These are phyloP conservation scores for Ferdinandea cuprea DNA, from an alignment of 2,888 invertebrate genomes.

Conservation along the genomic window DNA sequence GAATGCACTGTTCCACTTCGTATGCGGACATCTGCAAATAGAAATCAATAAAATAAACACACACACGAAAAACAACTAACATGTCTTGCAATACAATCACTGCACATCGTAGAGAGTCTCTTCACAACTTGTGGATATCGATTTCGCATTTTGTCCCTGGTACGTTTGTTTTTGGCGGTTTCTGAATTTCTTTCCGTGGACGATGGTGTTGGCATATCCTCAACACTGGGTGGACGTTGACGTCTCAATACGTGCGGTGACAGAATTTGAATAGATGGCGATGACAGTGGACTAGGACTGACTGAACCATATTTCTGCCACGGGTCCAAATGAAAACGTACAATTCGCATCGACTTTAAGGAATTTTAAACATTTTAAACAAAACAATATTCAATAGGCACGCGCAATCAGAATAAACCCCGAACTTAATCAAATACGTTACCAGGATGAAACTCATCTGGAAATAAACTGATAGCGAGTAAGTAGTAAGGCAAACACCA, in stretches of 20 bases:
- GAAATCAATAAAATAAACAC: slow-evolving; percentile 22
- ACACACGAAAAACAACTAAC: slow-evolving; percentile 78
- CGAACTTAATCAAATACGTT: slow-evolving; percentile 31
- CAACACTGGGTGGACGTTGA: slow-evolving; percentile 81
- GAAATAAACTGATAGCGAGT: slow-evolving; percentile 78
- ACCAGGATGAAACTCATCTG: slow-evolving; percentile 76
- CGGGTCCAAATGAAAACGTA: slow-evolving; percentile 83
- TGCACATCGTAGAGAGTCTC: slow-evolving; percentile 84
- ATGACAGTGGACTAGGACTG: slow-evolving; percentile 80
- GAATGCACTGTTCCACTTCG: not conserved
- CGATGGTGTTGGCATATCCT: slow-evolving; percentile 77
- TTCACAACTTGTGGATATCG: slow-evolving; percentile 83
- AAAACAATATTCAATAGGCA: slow-evolving; percentile 44
- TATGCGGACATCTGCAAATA: slow-evolving; percentile 5
- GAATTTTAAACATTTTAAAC: slow-evolving; percentile 42
- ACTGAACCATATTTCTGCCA: slow-evolving; percentile 82
- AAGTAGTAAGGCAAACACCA: slow-evolving; percentile 46
- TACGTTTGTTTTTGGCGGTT: slow-evolving; percentile 57
- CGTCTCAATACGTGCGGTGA: slow-evolving; percentile 81
- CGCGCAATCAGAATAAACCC: slow-evolving; percentile 6
- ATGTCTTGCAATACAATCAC: slow-evolving; percentile 85
- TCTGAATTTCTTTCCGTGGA: slow-evolving; percentile 73
- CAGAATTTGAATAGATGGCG: slow-evolving; percentile 80
- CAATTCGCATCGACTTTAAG: slow-evolving; percentile 80
- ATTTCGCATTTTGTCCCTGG: slow-evolving; percentile 79